A percentile compares a stretch with the other conserved stretches of the same genome.
Conservation (phyloP, 1,140 invertebrate species). For the Eulimnadia texana region DNA sequence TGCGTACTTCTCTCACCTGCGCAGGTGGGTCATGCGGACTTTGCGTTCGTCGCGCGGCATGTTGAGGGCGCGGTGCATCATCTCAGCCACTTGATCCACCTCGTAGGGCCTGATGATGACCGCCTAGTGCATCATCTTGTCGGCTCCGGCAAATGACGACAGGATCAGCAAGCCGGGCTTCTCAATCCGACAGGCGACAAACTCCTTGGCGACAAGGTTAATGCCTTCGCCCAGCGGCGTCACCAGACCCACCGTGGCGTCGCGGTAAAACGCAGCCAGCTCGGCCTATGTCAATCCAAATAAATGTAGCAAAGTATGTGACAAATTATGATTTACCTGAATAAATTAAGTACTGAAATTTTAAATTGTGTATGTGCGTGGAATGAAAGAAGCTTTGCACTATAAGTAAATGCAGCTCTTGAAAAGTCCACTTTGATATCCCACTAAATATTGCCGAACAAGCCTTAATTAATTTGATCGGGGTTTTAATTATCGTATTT, state of each 20-base stretch:
- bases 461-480: no score
- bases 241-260: slow-evolving; percentile 68
- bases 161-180: slow-evolving; percentile 66
- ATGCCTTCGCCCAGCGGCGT: slow-evolving; percentile 79
- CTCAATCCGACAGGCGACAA: slow-evolving; percentile 80
- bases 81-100: slow-evolving; percentile 68
- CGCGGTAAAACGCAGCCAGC: slow-evolving; percentile 32
- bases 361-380: no score
- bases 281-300: slow-evolving; percentile 4
- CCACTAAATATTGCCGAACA: no score
- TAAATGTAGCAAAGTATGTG: no score
- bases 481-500: no score
- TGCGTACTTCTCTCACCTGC: slow-evolving; percentile 49
- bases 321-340: no score
- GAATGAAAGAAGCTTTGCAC: no score
- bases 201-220: slow-evolving; percentile 88
- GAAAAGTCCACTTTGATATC: no score
- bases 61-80: slow-evolving; percentile 67
- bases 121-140: slow-evolving; percentile 80
- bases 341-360: no score
- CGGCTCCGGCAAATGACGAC: slow-evolving; percentile 77
- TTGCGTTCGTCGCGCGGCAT: slow-evolving; percentile 81
- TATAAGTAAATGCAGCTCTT: no score
- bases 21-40: slow-evolving; percentile 68
- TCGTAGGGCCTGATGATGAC: slow-evolving; percentile 82